Conservation (phyloP, 2,797 vertebrate genomes). For the Steatocranus sp. region DNA sequence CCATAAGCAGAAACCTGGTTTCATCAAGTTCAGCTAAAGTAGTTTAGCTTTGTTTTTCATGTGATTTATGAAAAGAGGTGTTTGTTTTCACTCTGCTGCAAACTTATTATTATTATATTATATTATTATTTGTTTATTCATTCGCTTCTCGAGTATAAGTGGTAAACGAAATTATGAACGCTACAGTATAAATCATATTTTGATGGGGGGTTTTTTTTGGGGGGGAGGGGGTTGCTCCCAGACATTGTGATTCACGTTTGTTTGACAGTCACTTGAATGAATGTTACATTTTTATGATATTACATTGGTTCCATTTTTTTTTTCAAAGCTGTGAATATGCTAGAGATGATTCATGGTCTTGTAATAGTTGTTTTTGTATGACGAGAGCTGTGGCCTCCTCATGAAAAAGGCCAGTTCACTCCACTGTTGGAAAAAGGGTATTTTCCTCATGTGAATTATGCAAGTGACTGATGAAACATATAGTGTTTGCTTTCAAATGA, state of each 20-base stretch:
- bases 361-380: not conserved
- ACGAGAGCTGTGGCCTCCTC: not conserved
- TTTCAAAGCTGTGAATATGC: not conserved
- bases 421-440: not conserved
- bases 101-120: no score
- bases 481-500: not conserved
- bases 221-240: not conserved
- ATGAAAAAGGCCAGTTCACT: not conserved
- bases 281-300: not conserved
- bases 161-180: not conserved
- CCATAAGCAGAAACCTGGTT: constrained; percentile 23
- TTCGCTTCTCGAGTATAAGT: not conserved
- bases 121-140: not conserved
- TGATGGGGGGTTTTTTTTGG: accelerated
- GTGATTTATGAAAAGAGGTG: not conserved
- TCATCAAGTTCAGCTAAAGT: constrained; percentile 22
- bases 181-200: not conserved
- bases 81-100: not conserved
- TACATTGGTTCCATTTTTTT: not conserved
- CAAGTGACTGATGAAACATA: constrained; percentile 9
- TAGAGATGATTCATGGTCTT: not conserved
- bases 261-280: not conserved
- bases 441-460: not conserved
- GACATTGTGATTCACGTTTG: not conserved
- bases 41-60: not conserved